A percentile compares a stretch with the other conserved stretches of the same genome.
These are phyloP conservation scores for Macroteleia sp. DNA, from an alignment of 2,888 invertebrate genomes.

Conservation along the genomic window DNA sequence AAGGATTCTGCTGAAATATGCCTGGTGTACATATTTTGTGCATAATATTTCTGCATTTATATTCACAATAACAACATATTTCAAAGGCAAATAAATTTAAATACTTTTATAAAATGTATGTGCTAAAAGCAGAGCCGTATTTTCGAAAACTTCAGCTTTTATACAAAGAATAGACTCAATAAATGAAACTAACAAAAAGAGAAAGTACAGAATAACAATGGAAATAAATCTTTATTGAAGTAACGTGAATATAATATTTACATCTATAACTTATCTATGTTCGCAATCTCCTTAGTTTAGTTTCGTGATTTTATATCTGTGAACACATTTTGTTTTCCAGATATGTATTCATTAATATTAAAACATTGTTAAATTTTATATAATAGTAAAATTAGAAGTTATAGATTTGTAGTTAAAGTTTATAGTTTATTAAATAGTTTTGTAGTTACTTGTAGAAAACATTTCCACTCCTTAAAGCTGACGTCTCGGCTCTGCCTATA, in stretches of 20 bases:
- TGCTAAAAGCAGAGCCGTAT: conserved; percentile 11
- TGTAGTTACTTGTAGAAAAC: conserved; percentile 28
- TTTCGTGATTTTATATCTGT: conserved; percentile 6
- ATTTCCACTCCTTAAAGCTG: conserved; percentile 12
- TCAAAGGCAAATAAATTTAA: too few species aligned
- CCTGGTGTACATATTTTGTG: too few species aligned
- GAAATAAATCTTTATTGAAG: conserved; percentile 27
- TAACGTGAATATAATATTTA: conserved; percentile 22
- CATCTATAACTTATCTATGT: conserved; percentile 7
- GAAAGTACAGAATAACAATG: neutral
- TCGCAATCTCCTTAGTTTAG: conserved; percentile 2
- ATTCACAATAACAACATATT: too few species aligned
- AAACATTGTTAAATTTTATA: neutral
- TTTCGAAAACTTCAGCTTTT: neutral
- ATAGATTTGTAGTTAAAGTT: too few species aligned
- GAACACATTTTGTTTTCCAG: conserved; percentile 3
- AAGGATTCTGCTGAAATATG: too few species aligned
- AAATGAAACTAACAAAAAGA: neutral
- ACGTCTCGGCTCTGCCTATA: conserved; percentile 20
- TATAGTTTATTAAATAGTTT: too few species aligned
- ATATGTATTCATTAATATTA: conserved; percentile 24
- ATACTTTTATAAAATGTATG: too few species aligned
- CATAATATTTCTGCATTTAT: too few species aligned
- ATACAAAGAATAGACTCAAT: neutral
- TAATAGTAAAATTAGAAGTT: neutral